Evolutionary conservation across 2,797 vertebrate species (phyloP), one percentile per base, ranked within the genome.

Genomic region (Acrossocheilus fasciatus): DNA sequence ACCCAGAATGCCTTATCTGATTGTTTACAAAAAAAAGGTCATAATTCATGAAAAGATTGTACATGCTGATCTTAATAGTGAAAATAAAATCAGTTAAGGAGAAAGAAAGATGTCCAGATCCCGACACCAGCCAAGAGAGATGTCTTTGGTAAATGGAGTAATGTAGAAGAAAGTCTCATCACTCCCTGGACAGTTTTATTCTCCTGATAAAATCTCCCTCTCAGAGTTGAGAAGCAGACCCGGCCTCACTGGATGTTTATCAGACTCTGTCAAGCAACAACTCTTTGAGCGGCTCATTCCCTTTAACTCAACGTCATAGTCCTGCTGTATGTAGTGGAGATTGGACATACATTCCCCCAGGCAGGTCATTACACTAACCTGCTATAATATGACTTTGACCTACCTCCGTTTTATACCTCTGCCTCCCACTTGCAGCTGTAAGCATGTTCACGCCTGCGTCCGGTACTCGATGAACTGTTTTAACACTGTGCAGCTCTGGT

Each of bases 141-240:
- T 79, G 88, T 80, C 80, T 87, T 74, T 88, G 77, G 79, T 91
- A 90, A 91, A 92, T 81, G 83, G 70, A 91, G 75, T 76, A 80
- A 57, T 79, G 78, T 82, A 66, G 34, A 85, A 85, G 86, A 91
- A 91, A 90, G 87, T 89, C 87, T 91, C 79, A 83, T 89, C 87
- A 91, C 87, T 91, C 87, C 87, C 12, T 57, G 79, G 89, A 91
- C 88, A 88, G 70, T 87, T 91, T 91, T 90, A 85, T 86, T 91
- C 86, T 88, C 78, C 70, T 82, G 91, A 93, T 93, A 90, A 88
- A 91, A 93, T 92, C 90, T 90, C 83, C 64, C 73, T 84, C 84
- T 83, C 86, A 5, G 47, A 85, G 36, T 30, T 81, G 68, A 73
- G 86, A 87, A 88, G 89, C 88, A 91, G 87, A 57, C 89, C 88